Evolutionary conservation across 2,888 invertebrate species (phyloP).

Genomic region (Drosophila multiciliata): DNA sequence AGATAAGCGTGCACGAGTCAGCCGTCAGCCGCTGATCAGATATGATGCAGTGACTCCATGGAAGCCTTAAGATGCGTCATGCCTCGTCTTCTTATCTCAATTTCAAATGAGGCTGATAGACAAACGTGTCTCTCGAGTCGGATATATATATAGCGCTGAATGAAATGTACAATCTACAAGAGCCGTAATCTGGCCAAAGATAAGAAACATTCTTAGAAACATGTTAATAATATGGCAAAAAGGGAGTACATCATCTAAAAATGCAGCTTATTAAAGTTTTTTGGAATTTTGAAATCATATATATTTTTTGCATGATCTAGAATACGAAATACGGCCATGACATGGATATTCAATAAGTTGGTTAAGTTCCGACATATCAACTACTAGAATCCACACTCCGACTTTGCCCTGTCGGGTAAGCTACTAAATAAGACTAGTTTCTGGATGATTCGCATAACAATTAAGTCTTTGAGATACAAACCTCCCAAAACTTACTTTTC

Average conservation of each 20-base stretch:
- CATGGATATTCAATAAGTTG: conserved; percentile 85
- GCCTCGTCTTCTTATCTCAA: conserved; percentile 7
- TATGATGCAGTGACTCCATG: conserved; percentile 12
- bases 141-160: background rate
- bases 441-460: background rate
- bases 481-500: background rate
- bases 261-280: background rate
- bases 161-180: background rate
- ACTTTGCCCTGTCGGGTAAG: too few species aligned
- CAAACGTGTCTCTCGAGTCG: background rate
- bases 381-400: background rate
- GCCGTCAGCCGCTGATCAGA: conserved; percentile 2
- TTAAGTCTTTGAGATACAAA: background rate
- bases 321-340: conserved; percentile 25
- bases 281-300: background rate
- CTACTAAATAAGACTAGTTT: background rate
- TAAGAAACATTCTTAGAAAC: conserved; percentile 2
- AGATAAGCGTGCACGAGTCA: conserved; percentile 21
- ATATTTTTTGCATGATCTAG: background rate
- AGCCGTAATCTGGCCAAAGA: background rate
- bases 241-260: too few species aligned
- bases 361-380: background rate
- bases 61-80: conserved; percentile 16
- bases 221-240: background rate
- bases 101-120: conserved; percentile 1